Evolutionary conservation across 2,797 vertebrate species (phyloP), one percentile per base, ranked within the genome.

Genomic region (Coendou prehensilis): DNA sequence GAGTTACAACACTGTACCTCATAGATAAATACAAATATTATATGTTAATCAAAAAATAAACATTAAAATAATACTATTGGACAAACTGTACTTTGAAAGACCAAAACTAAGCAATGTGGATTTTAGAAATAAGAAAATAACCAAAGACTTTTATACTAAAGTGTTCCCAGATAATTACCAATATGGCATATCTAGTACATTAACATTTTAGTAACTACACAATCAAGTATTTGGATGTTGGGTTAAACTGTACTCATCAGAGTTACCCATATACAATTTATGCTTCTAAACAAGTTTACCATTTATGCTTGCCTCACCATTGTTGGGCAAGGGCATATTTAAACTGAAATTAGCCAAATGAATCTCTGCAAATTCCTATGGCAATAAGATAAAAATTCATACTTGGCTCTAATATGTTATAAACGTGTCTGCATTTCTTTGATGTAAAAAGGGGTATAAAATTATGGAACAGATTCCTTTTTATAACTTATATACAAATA

Each of bases 321-420:
- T 69, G 13, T 57, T 26, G 50, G 64, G 54, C 28, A 82, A 57
- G 33, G n/a, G 69, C 61, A 86, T 22, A 52, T 73, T 95, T 79
- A 95, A 90, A 88, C 54, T 80, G 73, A 83, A 92, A 54, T 69
- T 69, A 91, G 45, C 13, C 45, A 92, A 33, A 30, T 83, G 71
- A 93, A 87, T 95, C 84, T 89, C 0, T 93, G 23, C 82, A 87
- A 97, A 92, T 94, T 96, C 37, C 26, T 81, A 41, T 45, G n/a
- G 52, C 83, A 92, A 23, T 75, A 89, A 96, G 52, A 95, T 95
- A 81, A 93, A 97, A 93, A 92, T 7, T 61, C 37, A 93, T 89
- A 52, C 37, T 81, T 83, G 57, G 28, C 30, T 93, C 81, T 92
- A 81, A 89, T 59, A 50, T 47, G 88, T 75, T 93, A 18, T 85